Evolutionary conservation across 2,113 vertebrate species (phyloP).

Genomic region (Hippopotamus amphibius): DNA sequence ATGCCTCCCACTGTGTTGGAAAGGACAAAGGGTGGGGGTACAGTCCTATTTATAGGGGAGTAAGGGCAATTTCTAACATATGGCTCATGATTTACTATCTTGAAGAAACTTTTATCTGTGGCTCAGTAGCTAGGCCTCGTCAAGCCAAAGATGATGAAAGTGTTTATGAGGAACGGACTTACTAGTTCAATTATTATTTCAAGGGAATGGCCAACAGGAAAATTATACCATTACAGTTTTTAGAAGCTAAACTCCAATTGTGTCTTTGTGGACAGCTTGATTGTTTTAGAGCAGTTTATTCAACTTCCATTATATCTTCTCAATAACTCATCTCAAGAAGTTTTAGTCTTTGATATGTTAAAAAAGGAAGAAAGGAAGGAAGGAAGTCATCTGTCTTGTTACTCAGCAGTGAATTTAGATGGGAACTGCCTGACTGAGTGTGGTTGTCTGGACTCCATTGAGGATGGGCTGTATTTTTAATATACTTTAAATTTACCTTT

Average conservation of each 20-base stretch:
- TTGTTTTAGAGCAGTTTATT: constrained; percentile 73
- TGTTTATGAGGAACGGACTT: constrained; percentile 75
- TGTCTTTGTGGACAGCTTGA: constrained; percentile 70
- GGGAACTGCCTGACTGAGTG: neutral
- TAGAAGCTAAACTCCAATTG: constrained; percentile 34
- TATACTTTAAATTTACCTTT: neutral
- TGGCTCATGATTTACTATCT: constrained; percentile 78
- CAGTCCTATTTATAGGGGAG: constrained; percentile 54
- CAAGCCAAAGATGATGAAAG: constrained; percentile 69
- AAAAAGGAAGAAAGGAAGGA: neutral
- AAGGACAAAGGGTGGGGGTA: constrained; percentile 51
- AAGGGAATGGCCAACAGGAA: constrained; percentile 64
- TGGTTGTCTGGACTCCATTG: neutral
- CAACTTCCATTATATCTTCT: constrained; percentile 55
- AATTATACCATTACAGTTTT: constrained; percentile 50
- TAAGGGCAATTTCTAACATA: constrained; percentile 77
- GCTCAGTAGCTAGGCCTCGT: constrained; percentile 67
- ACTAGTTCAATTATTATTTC: constrained; percentile 75
- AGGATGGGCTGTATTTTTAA: neutral
- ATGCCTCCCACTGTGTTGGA: constrained; percentile 62
- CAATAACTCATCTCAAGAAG: constrained; percentile 68
- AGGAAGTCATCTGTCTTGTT: neutral
- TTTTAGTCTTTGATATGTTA: constrained; percentile 58
- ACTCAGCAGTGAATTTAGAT: neutral
- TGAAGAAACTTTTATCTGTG: constrained; percentile 81